Evolutionary conservation across 1,140 invertebrate species (phyloP).

Genomic region (Drosophila pachea): DNA sequence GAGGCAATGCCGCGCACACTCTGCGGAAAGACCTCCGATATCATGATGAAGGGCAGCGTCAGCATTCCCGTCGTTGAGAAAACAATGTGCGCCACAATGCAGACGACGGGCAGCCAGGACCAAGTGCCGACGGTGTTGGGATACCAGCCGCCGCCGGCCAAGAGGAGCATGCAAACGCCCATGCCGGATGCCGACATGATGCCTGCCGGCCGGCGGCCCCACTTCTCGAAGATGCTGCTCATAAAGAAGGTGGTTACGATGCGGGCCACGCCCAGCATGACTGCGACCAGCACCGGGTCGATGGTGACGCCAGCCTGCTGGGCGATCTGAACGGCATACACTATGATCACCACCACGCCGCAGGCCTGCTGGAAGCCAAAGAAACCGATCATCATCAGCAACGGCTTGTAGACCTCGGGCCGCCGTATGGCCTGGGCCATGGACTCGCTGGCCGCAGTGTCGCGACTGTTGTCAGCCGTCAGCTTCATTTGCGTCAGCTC

Average conservation of each 20-base stretch:
- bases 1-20: conserved; percentile 84
- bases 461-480: conserved; percentile 56
- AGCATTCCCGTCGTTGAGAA: conserved; percentile 83
- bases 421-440: conserved; percentile 62
- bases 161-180: conserved; percentile 81
- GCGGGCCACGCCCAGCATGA: conserved; percentile 81
- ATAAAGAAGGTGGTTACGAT: conserved; percentile 81
- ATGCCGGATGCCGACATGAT: conserved; percentile 83
- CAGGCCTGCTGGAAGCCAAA: conserved; percentile 90
- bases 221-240: conserved; percentile 81
- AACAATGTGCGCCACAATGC: conserved; percentile 82
- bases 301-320: conserved; percentile 81
- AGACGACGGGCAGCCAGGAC: conserved; percentile 79
- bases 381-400: conserved; percentile 83
- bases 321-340: conserved; percentile 86
- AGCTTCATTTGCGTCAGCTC: conserved; percentile 69
- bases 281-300: conserved; percentile 81
- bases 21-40: conserved; percentile 87
- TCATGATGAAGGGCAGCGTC: conserved; percentile 86
- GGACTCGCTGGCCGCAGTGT: conserved; percentile 62
- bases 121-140: conserved; percentile 47
- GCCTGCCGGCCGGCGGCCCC: conserved; percentile 81
- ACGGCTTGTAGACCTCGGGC: conserved; percentile 82
- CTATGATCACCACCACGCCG: conserved; percentile 88
- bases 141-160: conserved; percentile 80